These are phyloP conservation scores for Acromyrmex heyeri DNA, from an alignment of 1,140 invertebrate species.

Conservation along the genomic window DNA sequence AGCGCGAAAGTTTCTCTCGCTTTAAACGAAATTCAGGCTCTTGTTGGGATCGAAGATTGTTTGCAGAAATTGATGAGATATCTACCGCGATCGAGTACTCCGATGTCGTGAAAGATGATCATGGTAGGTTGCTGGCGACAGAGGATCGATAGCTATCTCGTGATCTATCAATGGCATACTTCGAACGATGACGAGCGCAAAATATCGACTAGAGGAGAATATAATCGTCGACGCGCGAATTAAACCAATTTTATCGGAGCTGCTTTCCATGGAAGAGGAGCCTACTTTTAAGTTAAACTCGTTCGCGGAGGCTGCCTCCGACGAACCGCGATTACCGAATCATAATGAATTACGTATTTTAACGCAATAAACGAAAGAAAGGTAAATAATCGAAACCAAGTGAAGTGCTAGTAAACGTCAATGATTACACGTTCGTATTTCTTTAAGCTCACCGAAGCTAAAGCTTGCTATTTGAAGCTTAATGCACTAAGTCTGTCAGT, in stretches of 20 bases:
- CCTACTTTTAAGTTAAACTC: constrained; percentile 68
- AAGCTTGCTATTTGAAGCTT: neutral
- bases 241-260: constrained; percentile 64
- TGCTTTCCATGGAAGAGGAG: neutral
- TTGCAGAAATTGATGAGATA: constrained; percentile 62
- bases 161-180: constrained; percentile 38
- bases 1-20: neutral
- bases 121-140: neutral
- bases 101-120: constrained; percentile 32
- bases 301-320: constrained; percentile 10
- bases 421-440: neutral
- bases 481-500: neutral
- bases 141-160: constrained; percentile 55
- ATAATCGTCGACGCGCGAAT: constrained; percentile 40
- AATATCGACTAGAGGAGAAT: constrained; percentile 16
- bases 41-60: constrained; percentile 57
- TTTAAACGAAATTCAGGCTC: constrained; percentile 37
- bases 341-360: constrained; percentile 51
- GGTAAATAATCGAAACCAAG: constrained; percentile 46
- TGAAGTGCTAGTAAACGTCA: neutral
- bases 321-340: constrained; percentile 60
- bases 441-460: neutral
- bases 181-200: constrained; percentile 30
- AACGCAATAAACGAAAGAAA: constrained; percentile 22
- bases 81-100: constrained; percentile 12